These are phyloP conservation scores for Tichodroma muraria DNA, from an alignment of 2,113 vertebrate species.

Conservation along the genomic window DNA sequence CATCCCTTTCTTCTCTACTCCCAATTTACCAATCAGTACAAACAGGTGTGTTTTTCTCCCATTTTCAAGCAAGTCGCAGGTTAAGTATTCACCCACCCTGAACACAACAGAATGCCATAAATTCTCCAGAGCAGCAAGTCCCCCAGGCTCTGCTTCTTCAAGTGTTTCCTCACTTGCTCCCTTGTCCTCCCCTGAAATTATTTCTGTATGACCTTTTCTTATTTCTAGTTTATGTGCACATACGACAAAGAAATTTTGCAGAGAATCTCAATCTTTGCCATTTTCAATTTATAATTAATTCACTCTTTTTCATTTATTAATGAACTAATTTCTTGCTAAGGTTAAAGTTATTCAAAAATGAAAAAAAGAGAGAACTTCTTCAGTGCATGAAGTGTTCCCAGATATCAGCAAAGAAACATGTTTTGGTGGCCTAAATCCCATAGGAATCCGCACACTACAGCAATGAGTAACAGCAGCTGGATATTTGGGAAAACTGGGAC, in stretches of 20 bases:
- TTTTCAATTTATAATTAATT: slow-evolving; percentile 23
- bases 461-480: not conserved
- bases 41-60: not conserved
- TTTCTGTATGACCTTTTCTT: not conserved
- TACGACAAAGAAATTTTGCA: not conserved
- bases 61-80: not conserved
- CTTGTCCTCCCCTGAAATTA: not conserved
- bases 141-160: not conserved
- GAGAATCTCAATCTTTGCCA: not conserved
- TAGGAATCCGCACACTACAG: not conserved
- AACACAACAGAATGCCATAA: not conserved
- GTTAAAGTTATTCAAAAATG: not conserved
- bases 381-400: not conserved
- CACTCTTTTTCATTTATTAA: slow-evolving; percentile 26
- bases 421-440: not conserved
- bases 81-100: not conserved
- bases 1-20: not conserved
- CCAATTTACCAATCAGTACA: not conserved
- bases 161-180: not conserved
- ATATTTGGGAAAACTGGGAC: not conserved
- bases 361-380: not conserved
- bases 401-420: not conserved
- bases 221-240: not conserved
- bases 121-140: not conserved
- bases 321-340: slow-evolving; percentile 21